Evolutionary conservation across 2,113 vertebrate genomes (phyloP), one percentile per base, ranked within the genome.

Genomic region (Oryzias javanicus): DNA sequence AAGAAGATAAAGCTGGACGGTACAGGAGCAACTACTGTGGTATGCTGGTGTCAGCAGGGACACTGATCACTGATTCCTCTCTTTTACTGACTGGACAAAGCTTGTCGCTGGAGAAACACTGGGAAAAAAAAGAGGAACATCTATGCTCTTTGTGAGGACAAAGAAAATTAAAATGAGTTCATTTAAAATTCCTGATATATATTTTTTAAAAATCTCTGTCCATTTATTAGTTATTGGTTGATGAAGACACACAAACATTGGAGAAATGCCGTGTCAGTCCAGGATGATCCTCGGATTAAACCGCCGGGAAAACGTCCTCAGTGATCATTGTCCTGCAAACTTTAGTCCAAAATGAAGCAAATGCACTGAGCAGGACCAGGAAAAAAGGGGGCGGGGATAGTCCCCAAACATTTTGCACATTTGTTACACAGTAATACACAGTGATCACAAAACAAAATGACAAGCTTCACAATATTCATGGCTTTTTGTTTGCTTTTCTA

Each of bases 401-500:
- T 91, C 90, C 90, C 89, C 91, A 84, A 90, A 90, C 93, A 91
- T 94, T 94, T 95, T 94, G 93, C 94, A 94, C 94, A 93, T 92
- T 91, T 90, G 87, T 90, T 93, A 94, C 94, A 93, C 91, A 91
- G 91, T 90, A 93, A 93, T 92, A 94, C 93, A 95, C 91, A 94
- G 92, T 93, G 92, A 91, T 92, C 94, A 96, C 94, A 93, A 94
- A 95, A 95, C 94, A 89, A 94, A 95, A 95, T 94, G 93, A 96
- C 94, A 94, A 93, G 92, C 92, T 93, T 94, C 94, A 94, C 94
- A 94, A 95, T 95, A 95, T 94, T 93, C 94, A 95, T 94, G 94
- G 94, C 94, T 93, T 94, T 93, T 94, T 93, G 92, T 90, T 91
- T 90, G 90, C 87, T 92, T 94, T 94, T 94, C 91, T 94, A 95